A percentile compares a stretch with the other conserved stretches of the same genome.
Evolutionary conservation across 2,797 vertebrate species (phyloP).

Genomic region (Babyrousa celebensis): DNA sequence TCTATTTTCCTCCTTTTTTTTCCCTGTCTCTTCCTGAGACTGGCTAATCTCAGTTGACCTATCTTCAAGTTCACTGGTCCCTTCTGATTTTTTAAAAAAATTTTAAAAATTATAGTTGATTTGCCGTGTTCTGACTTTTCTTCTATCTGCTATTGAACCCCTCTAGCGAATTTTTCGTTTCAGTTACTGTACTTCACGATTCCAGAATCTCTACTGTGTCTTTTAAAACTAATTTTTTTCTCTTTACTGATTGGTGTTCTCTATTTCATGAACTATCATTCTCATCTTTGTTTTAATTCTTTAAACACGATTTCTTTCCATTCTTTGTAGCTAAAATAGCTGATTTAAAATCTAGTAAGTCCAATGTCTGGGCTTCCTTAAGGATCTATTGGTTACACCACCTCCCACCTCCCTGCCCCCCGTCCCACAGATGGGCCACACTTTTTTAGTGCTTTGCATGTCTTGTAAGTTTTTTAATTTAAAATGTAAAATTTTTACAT

Average conservation of each 20-base stretch:
- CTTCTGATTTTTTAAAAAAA: not conserved
- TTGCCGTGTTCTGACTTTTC: too few relatives aligned
- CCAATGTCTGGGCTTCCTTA: not conserved
- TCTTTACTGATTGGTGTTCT: slow-evolving; percentile 12
- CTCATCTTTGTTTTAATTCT: not conserved
- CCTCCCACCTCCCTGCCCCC: too few relatives aligned
- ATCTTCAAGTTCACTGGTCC: slow-evolving; percentile 9
- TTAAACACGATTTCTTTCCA: not conserved
- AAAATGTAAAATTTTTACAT: not conserved
- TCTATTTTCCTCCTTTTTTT: not conserved
- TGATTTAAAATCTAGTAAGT: not conserved
- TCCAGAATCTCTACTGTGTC: slow-evolving; percentile 23
- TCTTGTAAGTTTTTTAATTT: not conserved
- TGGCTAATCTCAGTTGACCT: not conserved
- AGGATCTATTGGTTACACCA: not conserved
- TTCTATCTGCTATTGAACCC: not conserved
- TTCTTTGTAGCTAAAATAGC: slow-evolving; percentile 24
- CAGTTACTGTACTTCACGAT: not conserved
- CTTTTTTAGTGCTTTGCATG: not conserved
- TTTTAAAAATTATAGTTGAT: too few relatives aligned
- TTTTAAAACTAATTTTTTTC: not conserved
- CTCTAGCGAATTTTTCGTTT: not conserved
- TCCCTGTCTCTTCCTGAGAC: not conserved
- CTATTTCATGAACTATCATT: slow-evolving; percentile 25
- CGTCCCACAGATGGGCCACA: fast-evolving